A percentile compares a stretch with the other conserved stretches of the same genome.
phyloP scores from a whole-genome alignment of 1,140 invertebrate species.

The Drosophila obscura region DNA sequence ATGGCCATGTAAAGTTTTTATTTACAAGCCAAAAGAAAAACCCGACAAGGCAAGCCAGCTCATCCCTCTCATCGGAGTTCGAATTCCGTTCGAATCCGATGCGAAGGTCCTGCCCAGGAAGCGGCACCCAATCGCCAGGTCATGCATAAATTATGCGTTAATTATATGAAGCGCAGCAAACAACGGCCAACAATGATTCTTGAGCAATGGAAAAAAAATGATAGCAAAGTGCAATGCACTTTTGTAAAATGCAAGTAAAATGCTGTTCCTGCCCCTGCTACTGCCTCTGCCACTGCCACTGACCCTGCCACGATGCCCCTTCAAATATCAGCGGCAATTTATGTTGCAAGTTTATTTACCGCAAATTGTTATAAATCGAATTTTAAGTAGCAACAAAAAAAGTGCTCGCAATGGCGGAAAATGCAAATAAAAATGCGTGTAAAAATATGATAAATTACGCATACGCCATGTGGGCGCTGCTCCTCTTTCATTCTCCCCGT shows the following conservation, averaged over 20 bases:
- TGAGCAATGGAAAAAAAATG: conserved; percentile 15
- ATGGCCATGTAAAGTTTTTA: conserved; percentile 54
- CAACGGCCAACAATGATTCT: conserved; percentile 30
- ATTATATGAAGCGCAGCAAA: conserved; percentile 49
- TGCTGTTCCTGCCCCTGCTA: too few relatives aligned
- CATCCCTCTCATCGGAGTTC: too few relatives aligned
- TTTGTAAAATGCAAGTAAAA: conserved; percentile 17
- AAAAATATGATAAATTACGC: conserved; percentile 75
- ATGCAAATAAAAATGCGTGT: conserved; percentile 61
- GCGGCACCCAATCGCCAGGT: conserved; percentile 30
- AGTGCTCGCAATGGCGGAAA: conserved; percentile 29
- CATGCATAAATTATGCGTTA: conserved; percentile 64
- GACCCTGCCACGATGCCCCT: background rate
- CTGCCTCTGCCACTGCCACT: too few relatives aligned
- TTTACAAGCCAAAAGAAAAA: conserved; percentile 46
- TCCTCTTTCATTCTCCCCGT: background rate
- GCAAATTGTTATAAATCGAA: conserved; percentile 78
- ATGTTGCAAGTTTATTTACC: conserved; percentile 71
- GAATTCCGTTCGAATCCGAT: too few relatives aligned
- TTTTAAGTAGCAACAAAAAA: conserved; percentile 58
- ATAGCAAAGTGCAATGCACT: conserved; percentile 41
- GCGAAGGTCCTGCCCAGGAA: conserved; percentile 2
- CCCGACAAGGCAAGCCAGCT: background rate
- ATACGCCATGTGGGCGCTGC: conserved; percentile 40
- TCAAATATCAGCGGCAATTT: conserved; percentile 58